phyloP scores from a whole-genome alignment of 2,888 invertebrate genomes.

The Dynastes grantii region DNA sequence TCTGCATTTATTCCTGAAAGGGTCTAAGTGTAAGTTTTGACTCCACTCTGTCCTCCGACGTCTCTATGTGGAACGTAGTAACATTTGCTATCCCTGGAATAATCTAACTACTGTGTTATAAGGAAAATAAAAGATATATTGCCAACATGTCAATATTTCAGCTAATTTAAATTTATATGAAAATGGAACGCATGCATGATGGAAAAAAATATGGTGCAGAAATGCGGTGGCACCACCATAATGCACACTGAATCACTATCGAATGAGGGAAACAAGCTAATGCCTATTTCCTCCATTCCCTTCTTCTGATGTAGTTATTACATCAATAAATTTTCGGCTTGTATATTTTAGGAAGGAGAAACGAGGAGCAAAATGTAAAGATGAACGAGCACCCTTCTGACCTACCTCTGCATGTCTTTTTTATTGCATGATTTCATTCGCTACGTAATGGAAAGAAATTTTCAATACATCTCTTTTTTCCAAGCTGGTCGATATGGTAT shows the following conservation, averaged over 20 bases:
- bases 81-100: too few species aligned
- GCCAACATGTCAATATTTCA: neutral
- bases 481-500: too few species aligned
- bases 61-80: too few species aligned
- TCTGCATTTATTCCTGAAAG: too few species aligned
- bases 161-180: neutral
- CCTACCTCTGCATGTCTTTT: slow-evolving; percentile 10
- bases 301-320: slow-evolving; percentile 66
- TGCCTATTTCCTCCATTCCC: too few species aligned
- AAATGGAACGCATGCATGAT: neutral
- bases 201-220: neutral
- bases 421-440: slow-evolving; percentile 12
- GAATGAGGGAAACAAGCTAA: slow-evolving; percentile 61
- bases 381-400: slow-evolving; percentile 16
- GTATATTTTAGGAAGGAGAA: slow-evolving; percentile 59
- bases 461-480: too few species aligned
- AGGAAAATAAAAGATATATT: too few species aligned
- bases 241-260: slow-evolving; percentile 62
- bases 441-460: too few species aligned
- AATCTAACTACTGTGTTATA: too few species aligned
- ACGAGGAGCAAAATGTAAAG: slow-evolving; percentile 50
- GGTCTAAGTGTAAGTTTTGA: too few species aligned
- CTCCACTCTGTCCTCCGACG: too few species aligned
- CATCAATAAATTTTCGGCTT: slow-evolving; percentile 64
- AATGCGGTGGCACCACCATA: slow-evolving; percentile 55